These are phyloP conservation scores for Nasua narica DNA, from an alignment of 2,797 vertebrate species.

Conservation along the genomic window DNA sequence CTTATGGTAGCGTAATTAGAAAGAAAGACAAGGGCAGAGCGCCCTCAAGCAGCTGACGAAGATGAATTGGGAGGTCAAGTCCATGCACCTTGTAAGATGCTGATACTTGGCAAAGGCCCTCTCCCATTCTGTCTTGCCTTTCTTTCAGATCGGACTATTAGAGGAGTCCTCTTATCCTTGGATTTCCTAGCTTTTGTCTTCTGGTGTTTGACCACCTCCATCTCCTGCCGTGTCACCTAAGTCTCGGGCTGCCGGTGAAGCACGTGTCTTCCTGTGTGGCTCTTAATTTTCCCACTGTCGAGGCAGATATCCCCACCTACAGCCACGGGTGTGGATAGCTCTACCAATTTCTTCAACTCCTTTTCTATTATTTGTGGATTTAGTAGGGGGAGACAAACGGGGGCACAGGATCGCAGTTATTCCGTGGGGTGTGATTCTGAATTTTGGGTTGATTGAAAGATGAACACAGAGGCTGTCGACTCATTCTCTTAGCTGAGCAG, in stretches of 20 bases:
- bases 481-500: neutral
- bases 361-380: neutral
- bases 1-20: neutral
- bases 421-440: neutral
- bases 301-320: neutral
- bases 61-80: neutral
- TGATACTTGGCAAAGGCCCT: neutral
- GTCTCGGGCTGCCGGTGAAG: neutral
- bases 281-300: neutral
- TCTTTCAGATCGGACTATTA: neutral
- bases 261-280: neutral
- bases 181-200: neutral
- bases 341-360: neutral
- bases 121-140: neutral
- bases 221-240: neutral
- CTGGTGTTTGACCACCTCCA: neutral
- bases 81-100: neutral
- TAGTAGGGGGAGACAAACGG: neutral
- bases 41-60: neutral
- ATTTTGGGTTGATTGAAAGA: neutral
- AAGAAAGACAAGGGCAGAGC: neutral
- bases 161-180: neutral
- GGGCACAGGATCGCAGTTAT: neutral
- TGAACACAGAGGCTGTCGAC: neutral
- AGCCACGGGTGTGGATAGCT: neutral